Base-by-base conservation (phyloP, 1,140 invertebrate species). In the Macrobrachium nipponense region DNA sequence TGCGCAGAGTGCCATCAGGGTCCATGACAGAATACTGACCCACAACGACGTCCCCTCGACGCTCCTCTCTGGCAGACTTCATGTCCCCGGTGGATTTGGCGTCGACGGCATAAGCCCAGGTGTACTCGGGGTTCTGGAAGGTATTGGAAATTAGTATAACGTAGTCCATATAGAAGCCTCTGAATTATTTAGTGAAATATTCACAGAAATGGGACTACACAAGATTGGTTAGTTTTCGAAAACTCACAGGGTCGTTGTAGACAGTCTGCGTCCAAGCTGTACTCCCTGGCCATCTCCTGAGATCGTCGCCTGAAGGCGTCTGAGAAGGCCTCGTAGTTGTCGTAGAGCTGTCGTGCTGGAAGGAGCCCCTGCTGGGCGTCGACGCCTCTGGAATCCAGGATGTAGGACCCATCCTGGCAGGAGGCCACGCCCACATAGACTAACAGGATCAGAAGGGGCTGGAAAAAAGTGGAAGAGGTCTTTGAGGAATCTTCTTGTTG, bases 11-110 rank as follows among this genome's bases (percentile, higher is more conserved):
- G 64, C 79, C 8, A 70, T 51, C 17, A 66, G 79, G 43, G 75
- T 81, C 79, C 36, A 70, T 23, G 18, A 81, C 59, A 6, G 59
- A 64, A 66, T 81, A 81, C 79, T 81, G 79, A 20, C 79, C 79
- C 44, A 81, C 79, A n/a, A 81, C 79, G 17, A 81, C 64, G 79
- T 81, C 66, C 18, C 79, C 79, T 20, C 79, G 79, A 81, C 79
- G 79, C 66, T 81, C 79, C 51, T 81, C 79, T 44, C 79, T 62
- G 17, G 79, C 79, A 17, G 79, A n/a, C 64, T 81, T 81, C 79
- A 44, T 81, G 66, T 81, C 79, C 27, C 79, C 79, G 18, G 62
- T 81, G 14, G 79, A 81, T 15, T 20, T 66, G 36, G 79, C 79
- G 36, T 66, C 79, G 36, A 81, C 64, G 17, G 66, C 79, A 20